Conservation (phyloP, 2,888 invertebrate genomes). For the Ceriagrion tenellum region DNA sequence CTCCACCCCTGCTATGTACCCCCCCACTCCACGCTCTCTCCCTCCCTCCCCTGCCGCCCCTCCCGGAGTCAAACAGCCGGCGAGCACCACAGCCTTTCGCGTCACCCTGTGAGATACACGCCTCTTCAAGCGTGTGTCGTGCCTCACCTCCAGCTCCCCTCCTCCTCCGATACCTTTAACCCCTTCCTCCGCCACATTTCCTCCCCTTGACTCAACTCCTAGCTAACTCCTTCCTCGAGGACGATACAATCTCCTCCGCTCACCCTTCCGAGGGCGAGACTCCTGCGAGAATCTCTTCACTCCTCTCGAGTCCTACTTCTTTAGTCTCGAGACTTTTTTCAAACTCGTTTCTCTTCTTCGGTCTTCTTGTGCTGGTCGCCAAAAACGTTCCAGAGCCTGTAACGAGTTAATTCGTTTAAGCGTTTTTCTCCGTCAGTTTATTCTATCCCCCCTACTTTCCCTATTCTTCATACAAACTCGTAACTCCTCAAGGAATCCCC, state of each 20-base stretch:
- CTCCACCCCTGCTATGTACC: not conserved
- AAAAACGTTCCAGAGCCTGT: too few species aligned
- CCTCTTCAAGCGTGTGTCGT: conserved; percentile 1
- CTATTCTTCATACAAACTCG: too few species aligned
- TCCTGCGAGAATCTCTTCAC: not conserved
- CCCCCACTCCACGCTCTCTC: not conserved
- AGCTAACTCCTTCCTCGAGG: not conserved
- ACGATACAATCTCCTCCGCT: not conserved
- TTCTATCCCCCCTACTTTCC: too few species aligned
- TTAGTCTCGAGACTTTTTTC: not conserved
- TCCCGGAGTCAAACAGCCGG: not conserved
- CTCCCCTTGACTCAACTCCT: not conserved
- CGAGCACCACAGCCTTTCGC: conserved; percentile 29
- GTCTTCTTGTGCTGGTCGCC: not conserved
- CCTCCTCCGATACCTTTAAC: not conserved
- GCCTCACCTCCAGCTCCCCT: conserved; percentile 20
- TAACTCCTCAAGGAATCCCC: too few species aligned
- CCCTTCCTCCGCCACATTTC: not conserved
- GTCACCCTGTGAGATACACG: conserved; percentile 54
- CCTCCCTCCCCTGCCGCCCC: not conserved
- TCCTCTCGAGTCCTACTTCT: not conserved
- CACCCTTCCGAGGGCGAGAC: not conserved
- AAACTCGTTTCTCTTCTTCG: not conserved
- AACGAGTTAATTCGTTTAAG: too few species aligned
- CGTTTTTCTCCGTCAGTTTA: too few species aligned